Conservation (phyloP, 1,140 invertebrate species). For the Protaetia brevitarsis region DNA sequence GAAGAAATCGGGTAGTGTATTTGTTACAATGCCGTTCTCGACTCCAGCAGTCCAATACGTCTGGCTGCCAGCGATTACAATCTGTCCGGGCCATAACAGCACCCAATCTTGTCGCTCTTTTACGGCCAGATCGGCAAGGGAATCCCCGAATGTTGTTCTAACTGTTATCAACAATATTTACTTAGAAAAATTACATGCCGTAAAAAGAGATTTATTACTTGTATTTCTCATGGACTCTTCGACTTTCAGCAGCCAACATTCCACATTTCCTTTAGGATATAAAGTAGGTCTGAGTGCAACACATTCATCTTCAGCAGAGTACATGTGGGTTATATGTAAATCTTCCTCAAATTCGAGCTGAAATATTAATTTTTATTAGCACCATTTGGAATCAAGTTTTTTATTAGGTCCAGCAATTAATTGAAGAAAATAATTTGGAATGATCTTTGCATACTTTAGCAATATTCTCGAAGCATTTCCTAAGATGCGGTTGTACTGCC, state of each 20-base stretch:
- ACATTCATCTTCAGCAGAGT: constrained; percentile 72
- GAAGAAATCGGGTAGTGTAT: constrained; percentile 52
- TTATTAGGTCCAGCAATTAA: neutral
- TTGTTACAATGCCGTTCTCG: constrained; percentile 53
- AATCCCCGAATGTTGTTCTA: constrained; percentile 54
- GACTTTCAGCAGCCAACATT: constrained; percentile 71
- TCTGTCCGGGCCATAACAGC: constrained; percentile 71
- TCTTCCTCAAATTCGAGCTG: constrained; percentile 67
- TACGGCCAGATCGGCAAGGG: constrained; percentile 50
- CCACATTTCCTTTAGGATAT: constrained; percentile 70
- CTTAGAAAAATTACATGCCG: neutral
- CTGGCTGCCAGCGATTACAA: constrained; percentile 67
- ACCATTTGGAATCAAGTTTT: too few species aligned
- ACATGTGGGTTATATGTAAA: constrained; percentile 71
- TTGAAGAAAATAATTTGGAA: neutral
- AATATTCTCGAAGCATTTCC: constrained; percentile 79
- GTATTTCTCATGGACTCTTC: constrained; percentile 68
- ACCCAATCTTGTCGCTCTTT: constrained; percentile 63
- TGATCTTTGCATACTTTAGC: constrained; percentile 54
- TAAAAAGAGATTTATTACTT: neutral
- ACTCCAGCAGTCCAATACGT: constrained; percentile 62
- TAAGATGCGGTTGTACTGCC: constrained; percentile 74
- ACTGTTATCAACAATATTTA: constrained; percentile 39
- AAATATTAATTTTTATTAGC: too few species aligned
- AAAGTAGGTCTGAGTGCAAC: constrained; percentile 61